Evolutionary conservation across 2,797 vertebrate genomes (phyloP).

Genomic region (Rousettus madagascariensis): DNA sequence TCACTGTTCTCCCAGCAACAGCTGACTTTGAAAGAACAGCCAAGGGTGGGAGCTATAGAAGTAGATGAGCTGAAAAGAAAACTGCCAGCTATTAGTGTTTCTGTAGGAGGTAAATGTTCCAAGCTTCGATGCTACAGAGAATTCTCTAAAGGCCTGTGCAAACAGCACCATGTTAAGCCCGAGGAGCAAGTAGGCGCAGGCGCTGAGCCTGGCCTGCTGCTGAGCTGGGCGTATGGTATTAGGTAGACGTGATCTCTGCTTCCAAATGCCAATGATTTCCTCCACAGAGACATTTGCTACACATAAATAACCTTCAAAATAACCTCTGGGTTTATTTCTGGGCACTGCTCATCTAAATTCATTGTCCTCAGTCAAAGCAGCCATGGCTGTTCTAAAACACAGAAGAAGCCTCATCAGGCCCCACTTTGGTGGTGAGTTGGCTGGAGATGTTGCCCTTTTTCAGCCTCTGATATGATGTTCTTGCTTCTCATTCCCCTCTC

Average conservation of each 20-base stretch:
- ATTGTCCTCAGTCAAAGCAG: not conserved
- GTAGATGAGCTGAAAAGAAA: slow-evolving; percentile 61
- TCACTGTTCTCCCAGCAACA: not conserved
- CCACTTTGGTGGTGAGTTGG: not conserved
- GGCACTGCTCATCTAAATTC: not conserved
- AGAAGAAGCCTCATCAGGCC: not conserved
- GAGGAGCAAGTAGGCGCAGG: not conserved
- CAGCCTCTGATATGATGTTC: not conserved
- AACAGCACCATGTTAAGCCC: not conserved
- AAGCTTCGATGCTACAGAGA: slow-evolving; percentile 48
- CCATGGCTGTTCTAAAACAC: not conserved
- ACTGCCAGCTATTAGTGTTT: slow-evolving; percentile 54
- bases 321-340: not conserved
- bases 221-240: slow-evolving; percentile 11
- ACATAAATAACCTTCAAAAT: slow-evolving; percentile 10
- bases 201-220: not conserved
- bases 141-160: slow-evolving; percentile 57
- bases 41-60: slow-evolving; percentile 31
- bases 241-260: not conserved
- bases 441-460: not conserved
- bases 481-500: not conserved
- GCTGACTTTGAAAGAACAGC: not conserved
- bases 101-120: slow-evolving; percentile 66
- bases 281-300: slow-evolving; percentile 2
- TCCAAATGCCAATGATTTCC: slow-evolving; percentile 20